Percentiles rank a stretch among this genome's conserved stretches.
Conservation (phyloP, 2,113 vertebrate genomes). For the Mellivora capensis region DNA sequence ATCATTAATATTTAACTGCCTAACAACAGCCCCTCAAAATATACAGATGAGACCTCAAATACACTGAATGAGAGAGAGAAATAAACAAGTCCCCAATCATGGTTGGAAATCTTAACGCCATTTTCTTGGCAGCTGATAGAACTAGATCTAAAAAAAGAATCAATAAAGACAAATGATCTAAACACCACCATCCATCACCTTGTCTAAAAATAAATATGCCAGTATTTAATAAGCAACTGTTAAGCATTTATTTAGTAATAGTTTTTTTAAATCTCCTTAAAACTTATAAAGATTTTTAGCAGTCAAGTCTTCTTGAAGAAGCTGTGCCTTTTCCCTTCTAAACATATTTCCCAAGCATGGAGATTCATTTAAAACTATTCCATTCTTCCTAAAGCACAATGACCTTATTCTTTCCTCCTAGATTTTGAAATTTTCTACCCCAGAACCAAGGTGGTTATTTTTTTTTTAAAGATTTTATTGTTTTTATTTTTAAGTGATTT, state of each 20-base stretch:
- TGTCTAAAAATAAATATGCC: background rate
- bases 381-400: background rate
- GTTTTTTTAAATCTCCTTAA: background rate
- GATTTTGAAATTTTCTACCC: background rate
- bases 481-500: background rate
- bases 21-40: background rate
- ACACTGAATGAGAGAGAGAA: background rate
- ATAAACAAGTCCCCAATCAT: background rate
- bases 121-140: background rate
- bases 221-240: background rate
- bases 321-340: background rate
- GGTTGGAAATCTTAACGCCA: background rate
- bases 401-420: background rate
- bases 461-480: background rate
- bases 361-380: background rate
- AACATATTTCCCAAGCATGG: background rate
- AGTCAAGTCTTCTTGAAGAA: background rate
- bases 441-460: background rate
- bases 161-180: background rate
- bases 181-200: background rate
- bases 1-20: background rate
- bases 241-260: background rate
- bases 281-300: background rate
- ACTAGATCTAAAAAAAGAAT: background rate
- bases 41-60: background rate